Evolutionary conservation across 2,888 invertebrate genomes (phyloP), one percentile per base, ranked within the genome.

Genomic region (Antheraea yamamai): DNA sequence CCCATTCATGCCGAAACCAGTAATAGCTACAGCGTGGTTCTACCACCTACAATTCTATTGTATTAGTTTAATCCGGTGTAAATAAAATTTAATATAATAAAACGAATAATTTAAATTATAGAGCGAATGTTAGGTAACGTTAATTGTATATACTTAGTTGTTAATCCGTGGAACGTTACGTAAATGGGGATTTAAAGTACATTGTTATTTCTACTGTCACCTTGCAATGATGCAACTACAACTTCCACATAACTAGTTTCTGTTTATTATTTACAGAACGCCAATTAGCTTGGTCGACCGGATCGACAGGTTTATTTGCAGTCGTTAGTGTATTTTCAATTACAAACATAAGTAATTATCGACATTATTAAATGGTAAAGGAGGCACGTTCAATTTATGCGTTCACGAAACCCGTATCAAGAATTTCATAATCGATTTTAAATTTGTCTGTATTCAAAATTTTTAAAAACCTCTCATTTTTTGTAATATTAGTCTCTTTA

Each of bases 231-330:
- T 66, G 64, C 64, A 66, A 66, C 30, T 30, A 6, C 18, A 4
- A 16, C 16, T 66, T 26, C 64, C 16, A 66, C 10, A 66, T 30
- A 66, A 66, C 64, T 66, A 66, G 64, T 66, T 66, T 66, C 7
- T 26, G 30, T 66, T 16, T 66, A 30, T 66, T 66, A 66, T 66
- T 66, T 30, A 66, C 30, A 66, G 7, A 66, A 30, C 18, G 30
- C 26, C 16, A 30, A 30, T 66, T 66, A 30, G 30, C 26, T 30
- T 66, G 64, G 64, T 16, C 30, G 16, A 66, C 64, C 64, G 16
- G 64, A 66, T 66, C 64, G 64, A 66, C 64, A 66, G 30, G 64
- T 66, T 66, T 66, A 30, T 30, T 66, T 66, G 64, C 64, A 26
- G 30, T 12, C 8, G 64, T 26, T 66, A 66, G 26, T 66, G 64